Conservation (phyloP, 2,113 vertebrate genomes). For the Lycocorax pyrrhopterus region DNA sequence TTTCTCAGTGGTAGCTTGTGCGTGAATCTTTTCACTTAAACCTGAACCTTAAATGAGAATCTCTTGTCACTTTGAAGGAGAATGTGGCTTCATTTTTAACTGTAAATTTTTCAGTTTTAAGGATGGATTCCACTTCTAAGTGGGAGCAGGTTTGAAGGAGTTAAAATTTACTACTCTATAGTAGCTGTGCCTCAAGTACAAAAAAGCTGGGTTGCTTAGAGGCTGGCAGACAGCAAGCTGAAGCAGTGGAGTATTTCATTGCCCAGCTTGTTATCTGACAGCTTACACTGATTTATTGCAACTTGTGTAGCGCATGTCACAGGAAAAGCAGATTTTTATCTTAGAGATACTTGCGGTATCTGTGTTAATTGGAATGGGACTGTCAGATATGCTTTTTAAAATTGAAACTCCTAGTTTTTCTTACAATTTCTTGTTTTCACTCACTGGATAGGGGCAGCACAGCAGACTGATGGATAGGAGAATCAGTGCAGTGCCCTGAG, state of each 20-base stretch:
- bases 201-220: background rate
- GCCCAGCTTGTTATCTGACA: background rate
- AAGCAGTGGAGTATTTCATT: background rate
- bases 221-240: background rate
- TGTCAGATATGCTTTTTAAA: background rate
- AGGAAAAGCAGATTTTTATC: background rate
- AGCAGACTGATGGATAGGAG: background rate
- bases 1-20: background rate
- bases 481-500: background rate
- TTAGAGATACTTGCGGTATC: background rate
- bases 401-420: background rate
- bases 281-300: background rate
- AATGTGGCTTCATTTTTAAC: background rate
- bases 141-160: background rate
- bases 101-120: background rate
- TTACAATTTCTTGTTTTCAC: background rate
- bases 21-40: background rate
- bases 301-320: background rate
- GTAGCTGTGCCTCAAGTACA: background rate
- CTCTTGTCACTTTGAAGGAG: background rate
- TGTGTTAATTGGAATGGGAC: background rate
- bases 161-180: background rate
- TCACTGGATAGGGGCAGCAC: background rate
- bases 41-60: background rate
- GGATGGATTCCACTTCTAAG: background rate